Evolutionary conservation across 2,888 invertebrate species (phyloP), one percentile per base, ranked within the genome.

Genomic region (Eristalis intricaria): DNA sequence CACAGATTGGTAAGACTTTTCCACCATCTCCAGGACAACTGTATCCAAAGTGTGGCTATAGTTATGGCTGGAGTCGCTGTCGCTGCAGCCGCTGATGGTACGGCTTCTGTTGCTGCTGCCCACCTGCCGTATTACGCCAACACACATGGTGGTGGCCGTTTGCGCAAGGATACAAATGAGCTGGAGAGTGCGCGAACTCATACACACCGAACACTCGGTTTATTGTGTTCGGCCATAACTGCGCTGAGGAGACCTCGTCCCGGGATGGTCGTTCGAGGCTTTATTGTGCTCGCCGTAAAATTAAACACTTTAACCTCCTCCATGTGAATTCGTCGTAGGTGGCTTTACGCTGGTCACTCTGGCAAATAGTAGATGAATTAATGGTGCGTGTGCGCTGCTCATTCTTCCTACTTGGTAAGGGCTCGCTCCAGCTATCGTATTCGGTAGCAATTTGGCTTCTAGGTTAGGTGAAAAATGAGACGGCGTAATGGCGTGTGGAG

Each of bases 81-180:
- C 23, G 15, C 23, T 63, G 60, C 23, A 43, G 64, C 64, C 64
- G 76, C 40, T 26, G 60, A 60, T 38, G 32, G 50, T 50, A 19
- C 8, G 19, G 19, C 38, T 65, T 40, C 32, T 68, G 73, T 58
- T 69, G 76, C 61, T 81, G 84, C 88, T 81, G 66, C 84, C 88
- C 88, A 88, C 88, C 88, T 88, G 88, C 88, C 77, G 88, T 84
- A 88, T 88, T 84, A 88, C 88, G 88, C 88, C 84, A 88, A 84
- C 84, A 84, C 84, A 84, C 69, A 84, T 69, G 71, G 75, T 40
- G 60, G 66, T 71, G 58, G 15, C 15, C 73, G 73, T 71, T 69
- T 74, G 66, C 63, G 65, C 60, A 81, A 88, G 84, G 80, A 84
- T 84, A 84, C 84, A 84, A 87, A 87, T 84, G 71, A 43, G 60